Base-by-base conservation (phyloP, 2,797 vertebrate species). In the Limnodromus scolopaceus region DNA sequence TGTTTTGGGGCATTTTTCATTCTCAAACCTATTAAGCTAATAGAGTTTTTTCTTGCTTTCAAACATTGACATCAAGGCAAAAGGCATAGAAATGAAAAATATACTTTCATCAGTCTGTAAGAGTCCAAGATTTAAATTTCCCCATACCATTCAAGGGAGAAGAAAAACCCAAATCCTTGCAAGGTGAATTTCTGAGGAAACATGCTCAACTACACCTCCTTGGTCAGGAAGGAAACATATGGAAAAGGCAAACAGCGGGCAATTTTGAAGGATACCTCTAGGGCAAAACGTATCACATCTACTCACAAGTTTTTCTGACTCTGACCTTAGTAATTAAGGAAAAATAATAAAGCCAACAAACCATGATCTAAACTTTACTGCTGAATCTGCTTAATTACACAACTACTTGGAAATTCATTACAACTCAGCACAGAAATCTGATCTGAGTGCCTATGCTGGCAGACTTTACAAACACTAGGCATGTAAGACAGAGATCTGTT, bases 1-100 rank as follows among this genome's bases (percentile, higher is more conserved):
- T 76, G 43, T 63, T 95, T 91, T 23, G 72, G 54, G 43, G 54
- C 27, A 77, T 60, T 84, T 94, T 95, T 89, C 84, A 91, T 82
- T 79, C 65, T 61, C 72, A 63, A 85, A 85, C 48, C 27, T 69
- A 87, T 75, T 79, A 91, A 66, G 30, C 34, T 64, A 84, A 48
- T 28, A 86, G 57, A 72, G 53, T 4, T 60, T 63, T 61, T 84
- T 38, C 54, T 83, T 75, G 39, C 79, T 93, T 94, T 90, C 81
- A 61, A 78, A 94, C 3, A 16, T 1, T 39, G 55, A 49, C n/a
- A 87, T 77, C 48, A 76, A 82, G 51, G 43, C 45, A 88, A 68
- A 57, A 91, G 30, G 54, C 25, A 23, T 5, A 66, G 74, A 95
- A 92, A 74, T 32, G n/a, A 9, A 80, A 82, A 66, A 80, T 46